phyloP scores from a whole-genome alignment of 37 sponge, comb jelly and placozoan species.

The Spongia lamella region DNA sequence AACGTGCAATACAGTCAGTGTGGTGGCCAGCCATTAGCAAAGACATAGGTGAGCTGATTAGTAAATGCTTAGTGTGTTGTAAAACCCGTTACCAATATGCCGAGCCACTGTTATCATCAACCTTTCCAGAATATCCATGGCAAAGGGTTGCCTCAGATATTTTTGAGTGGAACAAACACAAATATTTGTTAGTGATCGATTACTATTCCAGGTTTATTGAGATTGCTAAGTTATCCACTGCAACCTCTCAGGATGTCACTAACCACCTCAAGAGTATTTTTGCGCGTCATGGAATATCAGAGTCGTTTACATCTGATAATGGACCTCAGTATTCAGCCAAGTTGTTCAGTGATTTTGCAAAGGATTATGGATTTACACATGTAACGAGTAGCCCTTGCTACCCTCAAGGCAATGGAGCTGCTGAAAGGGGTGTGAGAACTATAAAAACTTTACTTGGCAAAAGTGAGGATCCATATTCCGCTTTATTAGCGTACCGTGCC shows the following conservation, averaged over 20 bases:
- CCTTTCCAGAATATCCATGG: slow-evolving; percentile 13
- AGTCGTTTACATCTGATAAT: too few relatives aligned
- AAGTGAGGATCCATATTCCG: neutral
- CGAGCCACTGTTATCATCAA: neutral
- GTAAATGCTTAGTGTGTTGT: neutral
- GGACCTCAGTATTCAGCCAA: neutral
- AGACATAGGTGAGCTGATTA: too few relatives aligned
- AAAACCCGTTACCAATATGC: neutral
- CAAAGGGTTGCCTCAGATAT: neutral
- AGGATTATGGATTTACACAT: neutral
- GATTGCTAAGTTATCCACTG: too few relatives aligned
- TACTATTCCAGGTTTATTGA: too few relatives aligned
- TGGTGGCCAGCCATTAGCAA: too few relatives aligned
- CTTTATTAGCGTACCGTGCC: neutral
- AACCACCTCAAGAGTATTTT: too few relatives aligned
- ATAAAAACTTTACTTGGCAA: neutral
- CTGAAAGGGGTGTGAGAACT: neutral
- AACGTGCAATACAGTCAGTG: too few relatives aligned
- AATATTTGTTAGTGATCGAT: neutral
- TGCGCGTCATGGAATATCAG: too few relatives aligned
- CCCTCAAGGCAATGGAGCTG: neutral
- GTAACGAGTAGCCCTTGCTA: neutral
- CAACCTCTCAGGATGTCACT: too few relatives aligned
- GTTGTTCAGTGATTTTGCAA: neutral
- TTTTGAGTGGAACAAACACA: neutral